Conservation (phyloP, 2,113 vertebrate species). For the Fulica atra region DNA sequence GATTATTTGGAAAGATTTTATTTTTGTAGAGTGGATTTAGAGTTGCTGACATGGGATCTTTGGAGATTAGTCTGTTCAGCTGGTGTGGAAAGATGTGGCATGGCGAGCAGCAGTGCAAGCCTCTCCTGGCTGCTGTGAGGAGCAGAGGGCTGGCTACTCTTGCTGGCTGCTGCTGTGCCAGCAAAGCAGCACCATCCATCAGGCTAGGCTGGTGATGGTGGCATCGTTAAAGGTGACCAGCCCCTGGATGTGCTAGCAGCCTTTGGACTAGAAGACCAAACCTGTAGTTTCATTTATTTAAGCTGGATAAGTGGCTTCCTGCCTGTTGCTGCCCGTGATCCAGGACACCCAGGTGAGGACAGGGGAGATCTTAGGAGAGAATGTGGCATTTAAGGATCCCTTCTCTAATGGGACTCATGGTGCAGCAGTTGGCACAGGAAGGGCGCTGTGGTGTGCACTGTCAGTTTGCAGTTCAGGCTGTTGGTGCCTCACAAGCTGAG, state of each 20-base stretch:
- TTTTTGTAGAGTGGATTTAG: background rate
- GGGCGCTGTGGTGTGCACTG: fast-evolving
- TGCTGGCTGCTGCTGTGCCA: background rate
- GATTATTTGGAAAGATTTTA: background rate
- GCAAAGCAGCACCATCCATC: background rate
- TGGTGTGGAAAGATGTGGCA: background rate
- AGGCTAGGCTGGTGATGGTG: background rate
- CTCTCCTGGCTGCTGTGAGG: background rate
- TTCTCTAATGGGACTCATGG: background rate
- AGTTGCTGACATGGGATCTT: background rate
- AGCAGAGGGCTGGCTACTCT: background rate
- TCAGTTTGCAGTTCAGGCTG: background rate
- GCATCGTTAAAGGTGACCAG: background rate
- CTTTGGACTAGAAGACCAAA: background rate
- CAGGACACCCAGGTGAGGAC: fast-evolving
- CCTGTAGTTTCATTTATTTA: background rate
- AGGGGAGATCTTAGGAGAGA: background rate
- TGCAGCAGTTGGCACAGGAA: background rate
- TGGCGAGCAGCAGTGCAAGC: background rate
- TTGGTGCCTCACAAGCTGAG: fast-evolving
- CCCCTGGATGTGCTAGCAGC: background rate
- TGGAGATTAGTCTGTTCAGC: background rate
- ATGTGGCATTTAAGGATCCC: background rate
- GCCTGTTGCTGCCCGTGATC: background rate
- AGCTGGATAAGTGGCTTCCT: background rate